Percentiles rank a stretch among this genome's conserved stretches.
Evolutionary conservation across 1,140 invertebrate genomes (phyloP).

Genomic region (Aphidius gifuensis): DNA sequence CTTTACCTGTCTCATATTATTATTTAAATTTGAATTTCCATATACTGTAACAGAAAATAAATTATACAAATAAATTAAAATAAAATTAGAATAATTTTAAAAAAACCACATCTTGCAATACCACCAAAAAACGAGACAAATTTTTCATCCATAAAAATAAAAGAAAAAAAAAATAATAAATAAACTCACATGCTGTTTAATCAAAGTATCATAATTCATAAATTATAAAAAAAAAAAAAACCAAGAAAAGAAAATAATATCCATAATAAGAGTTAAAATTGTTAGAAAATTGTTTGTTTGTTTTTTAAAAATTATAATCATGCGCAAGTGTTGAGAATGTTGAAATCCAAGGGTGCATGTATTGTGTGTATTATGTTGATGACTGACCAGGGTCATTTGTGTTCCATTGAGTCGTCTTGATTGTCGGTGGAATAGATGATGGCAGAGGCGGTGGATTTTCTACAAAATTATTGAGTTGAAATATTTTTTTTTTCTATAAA

Average conservation of each 20-base stretch:
- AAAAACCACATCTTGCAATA: slow-evolving; percentile 1
- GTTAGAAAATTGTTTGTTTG: background rate
- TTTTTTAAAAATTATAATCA: slow-evolving; percentile 1
- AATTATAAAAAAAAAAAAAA: too few species aligned
- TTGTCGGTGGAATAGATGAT: slow-evolving; percentile 48
- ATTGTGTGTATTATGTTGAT: background rate
- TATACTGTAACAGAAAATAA: slow-evolving; percentile 45
- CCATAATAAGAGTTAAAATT: background rate
- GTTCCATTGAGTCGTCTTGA: slow-evolving; percentile 48
- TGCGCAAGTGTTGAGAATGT: too few species aligned
- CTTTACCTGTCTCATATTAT: slow-evolving; percentile 42
- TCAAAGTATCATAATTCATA: background rate
- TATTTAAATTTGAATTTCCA: slow-evolving; percentile 44
- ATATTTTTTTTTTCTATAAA: slow-evolving; percentile 8
- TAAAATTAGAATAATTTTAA: slow-evolving; percentile 9
- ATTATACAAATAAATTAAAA: slow-evolving; percentile 5
- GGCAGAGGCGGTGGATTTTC: slow-evolving; percentile 54
- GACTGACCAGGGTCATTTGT: slow-evolving; percentile 49
- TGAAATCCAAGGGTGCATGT: too few species aligned
- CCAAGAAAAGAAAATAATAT: too few species aligned
- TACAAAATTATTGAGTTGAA: slow-evolving; percentile 39
- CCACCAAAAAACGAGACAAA: background rate
- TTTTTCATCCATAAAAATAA: too few species aligned
- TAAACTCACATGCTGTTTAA: background rate
- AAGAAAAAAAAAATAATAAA: slow-evolving; percentile 5